Conservation (phyloP, 2,113 vertebrate genomes). For the Phalacrocorax aristotelis region DNA sequence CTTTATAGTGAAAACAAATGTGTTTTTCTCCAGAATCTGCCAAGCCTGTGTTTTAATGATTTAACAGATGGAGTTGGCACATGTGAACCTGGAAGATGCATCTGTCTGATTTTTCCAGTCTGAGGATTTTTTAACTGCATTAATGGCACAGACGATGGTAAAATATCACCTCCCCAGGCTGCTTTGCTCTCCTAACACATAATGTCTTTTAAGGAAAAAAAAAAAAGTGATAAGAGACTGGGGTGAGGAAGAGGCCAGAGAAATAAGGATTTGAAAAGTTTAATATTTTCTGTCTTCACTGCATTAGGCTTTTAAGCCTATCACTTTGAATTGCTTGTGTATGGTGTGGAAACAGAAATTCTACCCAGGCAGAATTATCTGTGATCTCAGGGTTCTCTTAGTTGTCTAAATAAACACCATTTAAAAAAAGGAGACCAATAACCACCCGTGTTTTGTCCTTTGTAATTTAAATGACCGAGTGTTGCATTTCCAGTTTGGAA, state of each 20-base stretch:
- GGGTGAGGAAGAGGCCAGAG: constrained; percentile 57
- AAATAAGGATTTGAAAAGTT: constrained; percentile 28
- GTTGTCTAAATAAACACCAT: not conserved
- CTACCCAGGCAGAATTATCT: not conserved
- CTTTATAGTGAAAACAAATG: constrained; percentile 75
- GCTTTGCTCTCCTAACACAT: constrained; percentile 55
- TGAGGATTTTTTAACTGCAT: constrained; percentile 71
- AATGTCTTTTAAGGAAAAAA: constrained; percentile 40
- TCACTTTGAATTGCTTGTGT: constrained; percentile 1
- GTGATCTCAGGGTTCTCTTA: not conserved
- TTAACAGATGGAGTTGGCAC: constrained; percentile 77
- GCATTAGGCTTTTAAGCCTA: constrained; percentile 18
- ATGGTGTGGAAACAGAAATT: not conserved
- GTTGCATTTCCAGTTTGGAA: not conserved
- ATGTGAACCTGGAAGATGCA: constrained; percentile 75
- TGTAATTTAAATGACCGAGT: not conserved
- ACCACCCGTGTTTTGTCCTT: not conserved
- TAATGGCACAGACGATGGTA: constrained; percentile 58
- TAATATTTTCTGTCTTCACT: not conserved
- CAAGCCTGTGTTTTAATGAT: constrained; percentile 71
- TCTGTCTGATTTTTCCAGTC: constrained; percentile 78
- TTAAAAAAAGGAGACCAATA: not conserved
- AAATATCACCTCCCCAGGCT: constrained; percentile 61
- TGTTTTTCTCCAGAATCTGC: constrained; percentile 72
- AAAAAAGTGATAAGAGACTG: constrained; percentile 31